Evolutionary conservation across 2,113 vertebrate genomes (phyloP).

Genomic region (Telmatochromis sp.): DNA sequence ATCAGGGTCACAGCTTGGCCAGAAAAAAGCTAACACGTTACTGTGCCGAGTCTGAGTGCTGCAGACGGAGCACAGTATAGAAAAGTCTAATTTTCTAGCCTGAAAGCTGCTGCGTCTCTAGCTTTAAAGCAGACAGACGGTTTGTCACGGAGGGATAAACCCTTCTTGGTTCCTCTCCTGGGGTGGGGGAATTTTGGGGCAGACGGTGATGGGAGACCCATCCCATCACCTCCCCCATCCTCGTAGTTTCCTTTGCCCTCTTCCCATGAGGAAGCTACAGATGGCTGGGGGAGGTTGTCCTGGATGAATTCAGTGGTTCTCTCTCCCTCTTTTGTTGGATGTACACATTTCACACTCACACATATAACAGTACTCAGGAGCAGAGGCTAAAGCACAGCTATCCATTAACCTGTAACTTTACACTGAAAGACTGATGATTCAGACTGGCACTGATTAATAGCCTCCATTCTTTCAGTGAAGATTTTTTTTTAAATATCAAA

Average conservation of each 20-base stretch:
- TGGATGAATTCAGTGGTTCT: background rate
- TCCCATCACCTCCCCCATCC: background rate
- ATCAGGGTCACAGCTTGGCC: background rate
- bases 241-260: background rate
- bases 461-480: background rate
- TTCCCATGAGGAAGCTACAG: conserved; percentile 11
- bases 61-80: background rate
- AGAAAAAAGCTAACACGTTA: background rate
- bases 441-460: background rate
- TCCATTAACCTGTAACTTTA: background rate
- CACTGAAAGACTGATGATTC: background rate
- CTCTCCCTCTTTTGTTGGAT: background rate
- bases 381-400: background rate
- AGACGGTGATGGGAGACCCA: conserved; percentile 23
- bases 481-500: background rate
- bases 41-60: background rate
- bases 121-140: conserved; percentile 37
- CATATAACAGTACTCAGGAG: background rate
- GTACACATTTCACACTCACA: background rate
- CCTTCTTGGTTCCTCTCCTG: conserved; percentile 1
- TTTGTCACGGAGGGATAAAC: conserved; percentile 39
- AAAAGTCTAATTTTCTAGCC: conserved; percentile 4
- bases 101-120: conserved; percentile 11
- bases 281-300: conserved; percentile 4
- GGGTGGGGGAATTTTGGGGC: conserved; percentile 27